Conservation (phyloP, 2,113 vertebrate species). For the Mesocricetus auratus region DNA sequence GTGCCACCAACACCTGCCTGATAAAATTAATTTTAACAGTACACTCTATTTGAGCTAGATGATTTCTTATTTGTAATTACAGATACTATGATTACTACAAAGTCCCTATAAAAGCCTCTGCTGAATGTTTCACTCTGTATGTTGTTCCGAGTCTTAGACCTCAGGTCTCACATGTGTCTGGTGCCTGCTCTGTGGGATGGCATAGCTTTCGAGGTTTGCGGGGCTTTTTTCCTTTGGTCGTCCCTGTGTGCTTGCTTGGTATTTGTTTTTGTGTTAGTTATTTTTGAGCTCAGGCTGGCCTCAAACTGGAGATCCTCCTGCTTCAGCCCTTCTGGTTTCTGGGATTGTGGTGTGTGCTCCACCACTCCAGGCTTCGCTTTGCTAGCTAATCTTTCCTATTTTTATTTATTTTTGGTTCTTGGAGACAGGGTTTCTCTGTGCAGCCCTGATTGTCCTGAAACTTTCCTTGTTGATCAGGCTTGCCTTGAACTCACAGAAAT, state of each 20-base stretch:
- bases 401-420: no score
- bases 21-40: background rate
- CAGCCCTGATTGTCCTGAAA: background rate
- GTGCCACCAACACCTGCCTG: no score
- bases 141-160: background rate
- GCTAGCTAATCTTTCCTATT: background rate
- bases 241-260: background rate
- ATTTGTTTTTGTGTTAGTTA: background rate
- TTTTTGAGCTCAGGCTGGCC: background rate
- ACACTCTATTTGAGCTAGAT: background rate
- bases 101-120: background rate
- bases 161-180: background rate
- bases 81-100: background rate
- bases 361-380: background rate
- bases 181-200: background rate
- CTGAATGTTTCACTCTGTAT: background rate
- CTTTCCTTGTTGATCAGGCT: background rate
- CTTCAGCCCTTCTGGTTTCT: background rate
- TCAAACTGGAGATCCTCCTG: background rate
- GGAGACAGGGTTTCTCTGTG: background rate
- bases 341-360: background rate
- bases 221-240: background rate
- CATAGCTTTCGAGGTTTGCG: background rate
- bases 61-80: background rate
- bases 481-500: background rate